phyloP scores from a whole-genome alignment of 2,888 invertebrate genomes.

The Scaptodrosophila latifasciaeformis region DNA sequence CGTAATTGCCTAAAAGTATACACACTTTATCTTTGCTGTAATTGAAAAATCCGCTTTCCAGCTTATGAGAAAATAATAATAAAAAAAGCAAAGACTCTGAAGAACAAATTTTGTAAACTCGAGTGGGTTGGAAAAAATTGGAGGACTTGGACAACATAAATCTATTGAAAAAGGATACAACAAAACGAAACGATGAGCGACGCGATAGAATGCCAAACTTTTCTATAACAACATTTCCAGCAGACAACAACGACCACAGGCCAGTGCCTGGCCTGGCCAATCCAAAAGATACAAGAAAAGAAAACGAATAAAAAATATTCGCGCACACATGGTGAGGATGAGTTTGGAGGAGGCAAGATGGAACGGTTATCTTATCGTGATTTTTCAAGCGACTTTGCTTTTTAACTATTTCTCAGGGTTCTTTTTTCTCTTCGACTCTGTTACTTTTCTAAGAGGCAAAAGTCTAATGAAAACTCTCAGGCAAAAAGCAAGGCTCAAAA shows the following conservation, averaged over 20 bases:
- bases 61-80: background rate
- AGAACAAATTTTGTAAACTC: conserved; percentile 30
- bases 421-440: background rate
- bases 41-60: conserved; percentile 47
- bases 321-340: background rate
- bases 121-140: conserved; percentile 9
- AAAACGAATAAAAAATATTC: conserved; percentile 2
- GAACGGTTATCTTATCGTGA: conserved; percentile 15
- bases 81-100: background rate
- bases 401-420: conserved; percentile 3
- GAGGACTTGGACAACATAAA: conserved; percentile 16
- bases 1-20: conserved; percentile 40
- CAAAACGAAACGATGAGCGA: conserved; percentile 23
- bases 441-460: background rate
- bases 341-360: conserved; percentile 1
- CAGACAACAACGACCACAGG: conserved; percentile 17
- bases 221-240: conserved; percentile 16
- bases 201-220: conserved; percentile 36
- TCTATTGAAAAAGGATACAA: conserved; percentile 35
- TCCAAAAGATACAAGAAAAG: conserved; percentile 1
- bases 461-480: conserved; percentile 9
- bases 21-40: conserved; percentile 35
- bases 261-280: too few relatives aligned
- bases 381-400: conserved; percentile 10
- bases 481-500: conserved; percentile 17